phyloP scores from a whole-genome alignment of 1,140 invertebrate genomes.

The Colletes gigas region DNA sequence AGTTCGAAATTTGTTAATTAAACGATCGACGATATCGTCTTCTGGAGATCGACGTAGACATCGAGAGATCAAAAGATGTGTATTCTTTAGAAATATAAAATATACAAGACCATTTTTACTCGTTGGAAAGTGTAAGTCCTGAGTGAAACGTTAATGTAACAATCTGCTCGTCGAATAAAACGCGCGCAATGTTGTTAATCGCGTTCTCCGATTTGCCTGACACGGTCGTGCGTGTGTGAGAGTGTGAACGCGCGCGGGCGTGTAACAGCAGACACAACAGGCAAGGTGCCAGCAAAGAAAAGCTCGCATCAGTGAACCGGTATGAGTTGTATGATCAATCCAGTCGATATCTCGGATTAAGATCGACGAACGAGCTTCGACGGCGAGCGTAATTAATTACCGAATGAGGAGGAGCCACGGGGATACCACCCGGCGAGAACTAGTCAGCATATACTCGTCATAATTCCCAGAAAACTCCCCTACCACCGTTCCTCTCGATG shows the following conservation, averaged over 20 bases:
- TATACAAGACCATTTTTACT: no score
- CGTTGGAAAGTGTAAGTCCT: no score
- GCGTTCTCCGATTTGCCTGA: constrained; percentile 4
- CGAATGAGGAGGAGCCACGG: constrained; percentile 63
- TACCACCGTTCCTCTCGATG: constrained; percentile 1
- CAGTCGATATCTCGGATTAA: constrained; percentile 71
- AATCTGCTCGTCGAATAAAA: constrained; percentile 14
- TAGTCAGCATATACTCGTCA: constrained; percentile 74
- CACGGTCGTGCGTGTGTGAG: background rate
- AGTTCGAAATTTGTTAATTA: no score
- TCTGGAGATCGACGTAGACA: no score
- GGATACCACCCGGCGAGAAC: constrained; percentile 74
- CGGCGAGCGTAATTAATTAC: constrained; percentile 77
- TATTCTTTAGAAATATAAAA: no score
- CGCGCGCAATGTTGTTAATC: constrained; percentile 23
- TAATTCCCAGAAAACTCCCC: constrained; percentile 71
- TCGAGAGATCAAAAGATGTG: no score
- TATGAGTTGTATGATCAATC: constrained; percentile 50
- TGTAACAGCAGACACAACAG: background rate
- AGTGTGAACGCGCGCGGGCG: background rate
- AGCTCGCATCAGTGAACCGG: constrained; percentile 42
- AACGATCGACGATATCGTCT: no score
- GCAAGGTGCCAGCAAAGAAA: constrained; percentile 38
- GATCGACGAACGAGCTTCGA: constrained; percentile 74
- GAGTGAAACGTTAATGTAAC: constrained; percentile 12